These are phyloP conservation scores for Nesospiza acunhae DNA, from an alignment of 2,113 vertebrate genomes.

Conservation along the genomic window DNA sequence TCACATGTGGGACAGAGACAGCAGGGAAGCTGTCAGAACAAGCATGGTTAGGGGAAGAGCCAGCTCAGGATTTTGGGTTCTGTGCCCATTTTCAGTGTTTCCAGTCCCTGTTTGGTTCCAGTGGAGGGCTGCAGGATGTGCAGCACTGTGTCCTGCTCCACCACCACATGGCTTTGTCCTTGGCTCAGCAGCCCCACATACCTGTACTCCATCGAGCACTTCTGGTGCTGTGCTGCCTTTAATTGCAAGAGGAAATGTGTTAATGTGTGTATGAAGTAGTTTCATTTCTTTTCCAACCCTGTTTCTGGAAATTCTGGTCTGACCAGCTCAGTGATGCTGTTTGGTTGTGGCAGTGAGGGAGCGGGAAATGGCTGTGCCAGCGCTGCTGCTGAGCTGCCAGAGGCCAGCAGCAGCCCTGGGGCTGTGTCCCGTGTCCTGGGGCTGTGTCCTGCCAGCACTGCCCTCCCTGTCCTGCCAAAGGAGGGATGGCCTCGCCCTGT, in stretches of 20 bases:
- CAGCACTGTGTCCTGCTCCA: not conserved
- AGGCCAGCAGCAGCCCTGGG: not conserved
- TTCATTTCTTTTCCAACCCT: not conserved
- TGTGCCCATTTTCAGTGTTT: not conserved
- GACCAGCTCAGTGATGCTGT: not conserved
- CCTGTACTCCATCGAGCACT: not conserved
- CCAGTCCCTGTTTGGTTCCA: not conserved
- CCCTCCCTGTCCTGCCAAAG: not conserved
- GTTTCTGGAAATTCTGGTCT: constrained; percentile 31
- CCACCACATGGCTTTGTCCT: not conserved
- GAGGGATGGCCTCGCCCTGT: not conserved
- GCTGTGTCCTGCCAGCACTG: not conserved
- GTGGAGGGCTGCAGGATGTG: not conserved
- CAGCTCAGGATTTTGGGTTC: not conserved
- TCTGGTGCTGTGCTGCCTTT: not conserved
- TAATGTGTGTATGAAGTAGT: not conserved
- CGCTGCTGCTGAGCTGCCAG: not conserved
- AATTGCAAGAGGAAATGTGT: not conserved
- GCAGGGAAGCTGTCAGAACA: not conserved
- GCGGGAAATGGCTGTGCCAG: not conserved
- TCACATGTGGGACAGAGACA: fast-evolving
- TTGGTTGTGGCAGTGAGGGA: not conserved
- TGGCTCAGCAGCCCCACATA: not conserved
- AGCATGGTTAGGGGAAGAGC: not conserved
- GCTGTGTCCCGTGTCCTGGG: no score